Percentiles rank a stretch among this genome's conserved stretches.
Evolutionary conservation across 2,888 invertebrate species (phyloP).

Genomic region (Lacanobia oleracea): DNA sequence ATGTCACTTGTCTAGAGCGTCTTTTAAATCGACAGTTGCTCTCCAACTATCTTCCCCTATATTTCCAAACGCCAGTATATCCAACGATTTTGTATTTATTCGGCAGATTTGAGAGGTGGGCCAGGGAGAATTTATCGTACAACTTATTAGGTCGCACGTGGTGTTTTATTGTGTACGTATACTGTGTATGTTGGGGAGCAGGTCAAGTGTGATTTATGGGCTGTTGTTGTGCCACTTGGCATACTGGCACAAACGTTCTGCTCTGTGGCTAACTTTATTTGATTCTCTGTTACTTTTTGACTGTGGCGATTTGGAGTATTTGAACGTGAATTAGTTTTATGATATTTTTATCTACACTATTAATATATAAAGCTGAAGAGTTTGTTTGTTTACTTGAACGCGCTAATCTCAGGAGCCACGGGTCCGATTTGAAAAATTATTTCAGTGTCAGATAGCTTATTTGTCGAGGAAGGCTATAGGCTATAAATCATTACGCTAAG

Average conservation of each 20-base stretch:
- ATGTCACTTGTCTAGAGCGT: too few species aligned
- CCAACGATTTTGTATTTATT: constrained; percentile 67
- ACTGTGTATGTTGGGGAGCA: constrained; percentile 9
- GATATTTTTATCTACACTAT: too few species aligned
- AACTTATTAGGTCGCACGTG: constrained; percentile 66
- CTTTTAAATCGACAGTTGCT: not conserved
- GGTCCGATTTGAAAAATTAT: too few species aligned
- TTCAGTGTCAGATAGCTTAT: too few species aligned
- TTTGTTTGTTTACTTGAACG: too few species aligned
- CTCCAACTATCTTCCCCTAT: not conserved
- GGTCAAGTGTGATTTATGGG: constrained; percentile 58
- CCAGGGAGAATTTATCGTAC: constrained; percentile 61
- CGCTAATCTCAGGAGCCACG: too few species aligned
- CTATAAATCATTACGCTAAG: too few species aligned
- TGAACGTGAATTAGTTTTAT: not conserved
- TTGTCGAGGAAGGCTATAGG: too few species aligned
- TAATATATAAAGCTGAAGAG: too few species aligned
- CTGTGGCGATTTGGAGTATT: not conserved
- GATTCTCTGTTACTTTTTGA: not conserved
- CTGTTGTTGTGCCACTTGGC: constrained; percentile 29
- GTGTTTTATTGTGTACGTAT: constrained; percentile 42
- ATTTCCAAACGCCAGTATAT: constrained; percentile 14
- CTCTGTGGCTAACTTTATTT: constrained; percentile 24
- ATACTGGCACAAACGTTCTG: constrained; percentile 4
- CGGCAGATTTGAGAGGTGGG: constrained; percentile 68